Evolutionary conservation across 2,113 vertebrate species (phyloP), one percentile per base, ranked within the genome.

Genomic region (Cyanoderma ruficeps): DNA sequence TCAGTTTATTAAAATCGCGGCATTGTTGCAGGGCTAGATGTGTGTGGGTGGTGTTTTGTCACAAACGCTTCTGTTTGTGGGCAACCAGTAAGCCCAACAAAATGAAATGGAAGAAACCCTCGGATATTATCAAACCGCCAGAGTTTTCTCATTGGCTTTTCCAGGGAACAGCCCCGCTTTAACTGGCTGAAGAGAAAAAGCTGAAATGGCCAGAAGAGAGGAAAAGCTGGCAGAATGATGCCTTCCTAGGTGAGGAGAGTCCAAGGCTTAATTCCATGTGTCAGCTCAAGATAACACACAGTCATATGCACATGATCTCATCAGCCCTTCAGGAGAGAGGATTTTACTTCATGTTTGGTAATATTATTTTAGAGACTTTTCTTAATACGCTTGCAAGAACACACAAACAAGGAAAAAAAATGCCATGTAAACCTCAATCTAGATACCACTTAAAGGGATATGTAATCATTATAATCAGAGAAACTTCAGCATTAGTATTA

Each of bases 261-360:
- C 92, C 93, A 97, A 90, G 95, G 88, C 87, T 96, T 94, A 96
- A 96, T 94, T 94, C 96, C 92, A 87, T 87, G 86, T 96, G 95
- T 93, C 95, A 96, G 91, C 37, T 71, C 79, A 94, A 94, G 93
- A 96, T 97, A 96, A 96, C 87, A 81, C 24, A 74, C 24, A 82
- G 78, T 79, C 83, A 78, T 67, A 87, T 1, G 9, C 86, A 81
- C 57, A 91, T 91, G 95, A 96, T 96, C 64, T 89, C 95, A 93
- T 86, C 96, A 95, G 95, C 79, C 83, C 90, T 97, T 86, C 78
- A 83, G 83, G 75, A 97, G 64, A 91, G 60, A 79, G 85, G 57
- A 74, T 97, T 96, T 95, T 61, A 69, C 81, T 87, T 65, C 52
- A 82, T 27, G 63, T 79, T 96, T 93, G 83, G 77, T 83, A 87